Conservation (phyloP, 2,888 invertebrate species). For the Mylabris sibirica region DNA sequence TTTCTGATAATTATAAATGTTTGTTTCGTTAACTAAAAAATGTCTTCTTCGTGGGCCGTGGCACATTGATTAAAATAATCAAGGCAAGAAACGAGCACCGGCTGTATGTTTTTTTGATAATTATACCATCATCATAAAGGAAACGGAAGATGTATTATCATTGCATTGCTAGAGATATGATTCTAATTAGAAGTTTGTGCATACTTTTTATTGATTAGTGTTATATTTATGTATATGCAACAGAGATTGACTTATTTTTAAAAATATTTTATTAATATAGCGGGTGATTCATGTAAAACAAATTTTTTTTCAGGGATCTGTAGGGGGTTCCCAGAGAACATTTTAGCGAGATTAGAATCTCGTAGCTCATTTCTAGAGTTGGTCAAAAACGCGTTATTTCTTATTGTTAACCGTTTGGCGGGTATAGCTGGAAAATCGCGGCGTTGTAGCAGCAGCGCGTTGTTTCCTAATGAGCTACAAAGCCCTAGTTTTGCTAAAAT, state of each 20-base stretch:
- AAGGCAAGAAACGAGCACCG: slow-evolving; percentile 26
- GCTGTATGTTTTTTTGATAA: slow-evolving; percentile 21
- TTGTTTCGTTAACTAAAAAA: slow-evolving; percentile 16
- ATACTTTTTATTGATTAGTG: slow-evolving; percentile 20
- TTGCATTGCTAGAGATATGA: slow-evolving; percentile 26
- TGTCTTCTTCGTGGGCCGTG: slow-evolving; percentile 21
- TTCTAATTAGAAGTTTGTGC: slow-evolving; percentile 25
- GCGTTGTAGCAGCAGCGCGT: too few species aligned
- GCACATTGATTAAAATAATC: slow-evolving; percentile 26
- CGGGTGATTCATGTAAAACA: too few species aligned
- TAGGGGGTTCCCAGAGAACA: too few species aligned
- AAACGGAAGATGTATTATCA: slow-evolving; percentile 30
- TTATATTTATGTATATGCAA: background rate
- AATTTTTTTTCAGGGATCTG: too few species aligned
- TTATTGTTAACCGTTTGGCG: too few species aligned
- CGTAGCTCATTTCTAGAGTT: too few species aligned
- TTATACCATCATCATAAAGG: slow-evolving; percentile 30
- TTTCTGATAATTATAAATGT: background rate
- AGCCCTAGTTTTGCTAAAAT: too few species aligned
- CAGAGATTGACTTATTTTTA: background rate
- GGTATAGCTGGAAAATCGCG: too few species aligned
- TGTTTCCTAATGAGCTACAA: too few species aligned
- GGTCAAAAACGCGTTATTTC: too few species aligned
- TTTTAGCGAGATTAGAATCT: too few species aligned
- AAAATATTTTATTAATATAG: background rate